Base-by-base conservation (phyloP, 1,140 invertebrate genomes). In the Drosophila persimilis region DNA sequence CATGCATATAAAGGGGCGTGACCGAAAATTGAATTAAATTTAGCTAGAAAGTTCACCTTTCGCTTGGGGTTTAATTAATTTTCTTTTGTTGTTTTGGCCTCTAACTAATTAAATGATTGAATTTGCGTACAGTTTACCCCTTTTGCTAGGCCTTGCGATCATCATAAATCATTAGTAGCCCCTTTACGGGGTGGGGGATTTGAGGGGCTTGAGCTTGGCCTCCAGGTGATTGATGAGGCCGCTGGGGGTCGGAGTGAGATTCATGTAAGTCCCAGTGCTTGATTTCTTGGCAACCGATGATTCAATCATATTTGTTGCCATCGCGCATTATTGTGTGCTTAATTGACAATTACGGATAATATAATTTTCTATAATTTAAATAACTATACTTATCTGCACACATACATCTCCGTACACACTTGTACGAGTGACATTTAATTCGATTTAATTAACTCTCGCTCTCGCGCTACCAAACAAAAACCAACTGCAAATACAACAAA, bases 131-230 rank as follows among this genome's bases (percentile, higher is more conserved):
- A 39, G 35, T 39, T 39, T 26, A 0, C 47, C 61, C 22, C 59
- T 26, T 26, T 26, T 22, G 15, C 31, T 8, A 1, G 26, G 35
- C 35, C 11, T 29, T 29, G 51, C 72, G 41, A 51, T 60, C 61
- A 73, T 80, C 77, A 85, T 85, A 85, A 85, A 85, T 85, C 80
- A 85, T 85, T 85, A 85, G 81, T 69, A 85, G 73, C 67, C 81
- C 50, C 59, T 74, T 73, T 54, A 26, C 24, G 41, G 54, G 57
- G 65, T 52, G 52, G 50, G 77, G 45, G 4, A 0, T 0, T 26
- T 50, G 77, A 17, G 47, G 66, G 55, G 62, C 60, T 56, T 72
- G 35, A 11, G 35, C 35, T 76, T 76, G 52, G 72, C 72, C 62
- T 43, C 46, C 77, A 81, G 65, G 62, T 85, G 81, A 85, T 85